Evolutionary conservation across 92 coral and sea anemone genomes (phyloP).

Genomic region (Palythoa grandis): DNA sequence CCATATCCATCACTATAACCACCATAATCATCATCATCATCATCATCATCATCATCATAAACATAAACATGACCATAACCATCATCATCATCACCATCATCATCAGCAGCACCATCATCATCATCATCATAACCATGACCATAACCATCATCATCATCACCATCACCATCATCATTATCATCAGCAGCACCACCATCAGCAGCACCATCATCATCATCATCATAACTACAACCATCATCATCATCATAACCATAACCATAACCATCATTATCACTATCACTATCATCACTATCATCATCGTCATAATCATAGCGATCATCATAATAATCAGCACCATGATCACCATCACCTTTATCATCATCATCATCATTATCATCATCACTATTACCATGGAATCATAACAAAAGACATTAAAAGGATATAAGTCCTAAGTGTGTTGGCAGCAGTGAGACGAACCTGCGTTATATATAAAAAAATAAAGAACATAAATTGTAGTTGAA

Average conservation of each 20-base stretch:
- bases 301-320: not conserved
- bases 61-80: not conserved
- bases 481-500: not conserved
- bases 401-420: slow-evolving; percentile 64
- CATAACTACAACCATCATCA: not conserved
- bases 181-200: not conserved
- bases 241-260: not conserved
- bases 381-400: not conserved
- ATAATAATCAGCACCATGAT: not conserved
- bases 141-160: not conserved
- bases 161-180: not conserved
- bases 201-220: not conserved
- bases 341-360: not conserved
- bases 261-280: not conserved
- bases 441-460: slow-evolving; percentile 93
- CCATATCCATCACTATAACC: not conserved
- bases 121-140: not conserved
- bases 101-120: not conserved
- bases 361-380: not conserved
- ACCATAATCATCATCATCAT: not conserved
- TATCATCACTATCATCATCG: not conserved
- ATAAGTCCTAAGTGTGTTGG: slow-evolving; percentile 86
- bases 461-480: not conserved
- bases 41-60: not conserved
- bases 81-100: not conserved